phyloP scores from a whole-genome alignment of 2,888 invertebrate species.

The Agrilus mali region DNA sequence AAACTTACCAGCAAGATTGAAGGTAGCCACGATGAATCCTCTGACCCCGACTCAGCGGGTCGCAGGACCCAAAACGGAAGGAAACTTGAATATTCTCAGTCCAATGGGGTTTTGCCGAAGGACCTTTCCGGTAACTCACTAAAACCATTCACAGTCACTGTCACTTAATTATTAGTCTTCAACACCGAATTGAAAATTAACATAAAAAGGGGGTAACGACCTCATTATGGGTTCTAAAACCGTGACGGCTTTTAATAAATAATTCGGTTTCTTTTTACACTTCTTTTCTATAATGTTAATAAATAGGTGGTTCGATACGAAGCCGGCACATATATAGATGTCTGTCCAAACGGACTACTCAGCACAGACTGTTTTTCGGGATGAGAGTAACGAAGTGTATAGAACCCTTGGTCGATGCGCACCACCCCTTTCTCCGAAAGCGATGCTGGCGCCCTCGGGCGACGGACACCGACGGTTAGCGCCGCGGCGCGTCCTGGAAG shows the following conservation, averaged over 20 bases:
- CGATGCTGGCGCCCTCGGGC: conserved; percentile 21
- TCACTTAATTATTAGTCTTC: conserved; percentile 3
- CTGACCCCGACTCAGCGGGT: too few relatives aligned
- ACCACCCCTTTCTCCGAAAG: conserved; percentile 21
- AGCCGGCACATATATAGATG: conserved; percentile 5
- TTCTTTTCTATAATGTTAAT: background rate
- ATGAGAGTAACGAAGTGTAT: conserved; percentile 19
- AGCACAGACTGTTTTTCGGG: conserved; percentile 24
- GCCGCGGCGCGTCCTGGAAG: too few relatives aligned
- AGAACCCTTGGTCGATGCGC: conserved; percentile 28
- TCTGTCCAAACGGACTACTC: conserved; percentile 17
- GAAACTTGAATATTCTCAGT: too few relatives aligned
- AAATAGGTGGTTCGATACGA: conserved; percentile 2
- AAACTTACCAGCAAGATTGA: too few relatives aligned
- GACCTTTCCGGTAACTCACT: conserved; percentile 10
- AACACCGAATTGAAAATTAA: conserved; percentile 4
- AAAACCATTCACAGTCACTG: conserved; percentile 13
- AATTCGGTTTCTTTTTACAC: background rate
- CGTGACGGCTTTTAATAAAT: background rate
- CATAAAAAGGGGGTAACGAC: conserved; percentile 1
- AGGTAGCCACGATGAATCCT: too few relatives aligned
- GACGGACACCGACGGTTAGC: too few relatives aligned
- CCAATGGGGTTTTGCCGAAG: background rate
- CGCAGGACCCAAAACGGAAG: too few relatives aligned
- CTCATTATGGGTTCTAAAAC: background rate